Evolutionary conservation across 2,888 invertebrate genomes (phyloP), one percentile per base, ranked within the genome.

Genomic region (Cheilosia pagana): DNA sequence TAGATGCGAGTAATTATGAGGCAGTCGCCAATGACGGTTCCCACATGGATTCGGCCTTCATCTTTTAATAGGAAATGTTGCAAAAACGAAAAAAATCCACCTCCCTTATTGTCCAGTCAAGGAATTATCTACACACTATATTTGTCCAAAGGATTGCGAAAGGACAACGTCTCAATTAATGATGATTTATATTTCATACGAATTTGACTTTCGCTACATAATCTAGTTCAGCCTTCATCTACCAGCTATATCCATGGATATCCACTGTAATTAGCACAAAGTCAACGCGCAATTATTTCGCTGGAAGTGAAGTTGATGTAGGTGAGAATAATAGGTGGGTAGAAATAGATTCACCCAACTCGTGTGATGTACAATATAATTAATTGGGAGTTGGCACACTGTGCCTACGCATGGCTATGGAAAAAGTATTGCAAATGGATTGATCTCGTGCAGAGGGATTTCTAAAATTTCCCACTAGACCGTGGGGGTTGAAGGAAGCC

Each of bases 171-270:
- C 1, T 14, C 21, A 35, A 57, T 57, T 50, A 39, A 10, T 25
- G 23, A 52, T 2, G 3, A 35, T 52, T n/a, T n/a, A 50, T 4
- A 48, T 6, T 19, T 28, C 5, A 35, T 25, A 35, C 39, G 1
- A 52, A 52, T 52, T 16, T 55, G 45, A 68, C 68, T 55, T 55
- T 68, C 31, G 45, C 55, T 68, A 45, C 28, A 45, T 48, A 16
- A 6, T n/a, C 41, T 43, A 43, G n/a, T n/a, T 14, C 28, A 21
- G 31, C 68, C 45, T 28, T 45, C 55, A 45, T 12, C 16, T 45
- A 21, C 28, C 14, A 39, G 25, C 16, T 14, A 71, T 71, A 57
- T 60, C 70, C 70, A 71, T 71, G 70, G 70, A 59, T 71, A 71
- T 71, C 25, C 39, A 16, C 35, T 52, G 50, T 59, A 71, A 71